Conservation (phyloP, 2,797 vertebrate genomes). For the Bucorvus abyssinicus region DNA sequence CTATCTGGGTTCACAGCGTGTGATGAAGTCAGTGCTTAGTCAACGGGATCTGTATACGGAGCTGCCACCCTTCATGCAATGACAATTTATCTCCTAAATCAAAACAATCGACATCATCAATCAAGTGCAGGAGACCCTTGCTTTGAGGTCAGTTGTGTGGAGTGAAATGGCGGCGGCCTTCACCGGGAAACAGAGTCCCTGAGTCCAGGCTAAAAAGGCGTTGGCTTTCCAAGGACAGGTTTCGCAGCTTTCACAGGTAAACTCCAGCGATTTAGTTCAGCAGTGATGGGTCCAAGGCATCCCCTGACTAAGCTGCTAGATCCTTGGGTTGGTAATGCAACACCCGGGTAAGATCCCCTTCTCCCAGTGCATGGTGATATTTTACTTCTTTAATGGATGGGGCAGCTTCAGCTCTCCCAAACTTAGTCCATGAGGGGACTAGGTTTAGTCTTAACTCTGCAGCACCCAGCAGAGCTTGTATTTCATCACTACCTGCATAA, state of each 20-base stretch:
- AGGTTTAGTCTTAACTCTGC: background rate
- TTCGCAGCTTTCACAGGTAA: background rate
- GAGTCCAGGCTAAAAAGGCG: background rate
- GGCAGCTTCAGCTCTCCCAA: background rate
- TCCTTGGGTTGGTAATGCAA: too few species aligned
- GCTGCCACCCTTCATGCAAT: background rate
- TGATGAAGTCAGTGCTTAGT: background rate
- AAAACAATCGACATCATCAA: background rate
- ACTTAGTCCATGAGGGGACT: background rate
- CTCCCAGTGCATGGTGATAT: background rate
- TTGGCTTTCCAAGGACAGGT: background rate
- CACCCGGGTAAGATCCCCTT: background rate
- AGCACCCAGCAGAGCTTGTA: background rate
- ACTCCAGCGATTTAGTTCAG: background rate
- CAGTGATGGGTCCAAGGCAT: background rate
- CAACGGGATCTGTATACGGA: background rate
- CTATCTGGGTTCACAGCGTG: accelerated
- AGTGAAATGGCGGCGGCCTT: background rate
- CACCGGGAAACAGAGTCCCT: background rate
- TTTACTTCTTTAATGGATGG: background rate
- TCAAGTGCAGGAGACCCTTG: background rate
- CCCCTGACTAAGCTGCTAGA: background rate
- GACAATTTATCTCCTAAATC: background rate
- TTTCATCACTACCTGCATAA: background rate
- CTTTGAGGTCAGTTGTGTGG: background rate